Evolutionary conservation across 2,888 invertebrate species (phyloP), one percentile per base, ranked within the genome.

Genomic region (Tenthredo notha): DNA sequence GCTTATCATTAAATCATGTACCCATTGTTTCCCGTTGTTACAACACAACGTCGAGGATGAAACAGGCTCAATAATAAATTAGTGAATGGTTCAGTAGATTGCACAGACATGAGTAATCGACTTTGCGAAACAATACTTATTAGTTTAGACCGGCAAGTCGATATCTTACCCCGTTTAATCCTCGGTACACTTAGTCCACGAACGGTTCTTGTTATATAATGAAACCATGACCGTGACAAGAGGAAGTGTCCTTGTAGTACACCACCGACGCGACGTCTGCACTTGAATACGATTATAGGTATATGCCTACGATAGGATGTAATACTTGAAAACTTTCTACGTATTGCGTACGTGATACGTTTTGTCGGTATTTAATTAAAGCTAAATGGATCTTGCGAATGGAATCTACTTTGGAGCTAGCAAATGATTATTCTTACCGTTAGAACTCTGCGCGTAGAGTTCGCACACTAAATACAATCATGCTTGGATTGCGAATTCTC

Each of bases 161-260:
- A 61, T 61, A 29, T 61, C 12, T 61, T 33, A 67, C 29, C 18
- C 33, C 33, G 29, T 33, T 67, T 61, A 25, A 61, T 61, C 61
- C 25, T 61, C 25, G 25, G 12, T 12, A 61, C n/a, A 54, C 54
- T 54, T 61, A 61, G 61, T 61, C 67, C 67, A 33, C 18, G 67
- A 67, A 33, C 33, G 67, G 18, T 67, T 21, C 6, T 67, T 33
- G 9, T 77, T 77, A 9, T 33, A 18, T 77, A 77, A 77, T 50
- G 54, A 77, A 77, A 50, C 18, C 77, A 54, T 77, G 77, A 77
- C 77, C 77, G 54, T 77, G 54, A 77, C 77, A 50, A 29, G n/a
- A 54, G 50, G 54, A 77, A 77, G 54, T 77, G 77, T 77, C 77
- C 77, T 77, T 77, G 77, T 29, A 54, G 21, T 77, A 18, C 29